Percentiles rank a stretch among this genome's conserved stretches.
Conservation (phyloP, 2,797 vertebrate species). For the Hippocampus kuda region DNA sequence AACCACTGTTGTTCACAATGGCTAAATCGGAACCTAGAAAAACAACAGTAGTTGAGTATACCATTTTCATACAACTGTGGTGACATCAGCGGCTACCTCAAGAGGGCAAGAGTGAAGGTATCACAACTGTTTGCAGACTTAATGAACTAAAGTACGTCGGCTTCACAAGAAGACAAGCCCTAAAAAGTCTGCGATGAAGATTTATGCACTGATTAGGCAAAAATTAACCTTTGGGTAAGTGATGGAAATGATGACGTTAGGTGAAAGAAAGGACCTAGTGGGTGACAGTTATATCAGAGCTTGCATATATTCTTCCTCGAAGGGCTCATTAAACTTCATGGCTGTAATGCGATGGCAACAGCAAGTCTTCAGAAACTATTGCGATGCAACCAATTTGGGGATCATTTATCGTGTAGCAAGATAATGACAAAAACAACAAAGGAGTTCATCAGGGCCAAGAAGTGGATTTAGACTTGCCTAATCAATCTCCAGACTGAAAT, state of each 20-base stretch:
- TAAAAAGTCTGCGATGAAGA: neutral
- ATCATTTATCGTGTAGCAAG: neutral
- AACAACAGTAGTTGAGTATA: neutral
- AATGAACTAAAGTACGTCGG: no score
- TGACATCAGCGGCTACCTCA: neutral
- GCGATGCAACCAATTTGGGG: neutral
- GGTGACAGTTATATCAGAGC: neutral
- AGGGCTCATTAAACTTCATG: neutral
- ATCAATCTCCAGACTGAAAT: neutral
- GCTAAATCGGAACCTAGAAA: neutral
- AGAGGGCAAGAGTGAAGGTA: no score
- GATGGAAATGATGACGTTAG: neutral
- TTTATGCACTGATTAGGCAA: neutral
- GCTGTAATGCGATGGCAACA: neutral
- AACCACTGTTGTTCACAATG: neutral
- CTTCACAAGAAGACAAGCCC: neutral
- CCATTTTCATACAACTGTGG: neutral
- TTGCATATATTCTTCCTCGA: neutral
- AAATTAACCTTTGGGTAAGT: neutral
- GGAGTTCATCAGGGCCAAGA: neutral
- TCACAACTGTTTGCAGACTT: no score
- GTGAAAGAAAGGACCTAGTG: neutral
- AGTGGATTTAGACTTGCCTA: neutral
- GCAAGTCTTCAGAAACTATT: neutral
- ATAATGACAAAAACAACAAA: neutral